Conservation (phyloP, 2,797 vertebrate species). For the Sebastes taczanowskii region DNA sequence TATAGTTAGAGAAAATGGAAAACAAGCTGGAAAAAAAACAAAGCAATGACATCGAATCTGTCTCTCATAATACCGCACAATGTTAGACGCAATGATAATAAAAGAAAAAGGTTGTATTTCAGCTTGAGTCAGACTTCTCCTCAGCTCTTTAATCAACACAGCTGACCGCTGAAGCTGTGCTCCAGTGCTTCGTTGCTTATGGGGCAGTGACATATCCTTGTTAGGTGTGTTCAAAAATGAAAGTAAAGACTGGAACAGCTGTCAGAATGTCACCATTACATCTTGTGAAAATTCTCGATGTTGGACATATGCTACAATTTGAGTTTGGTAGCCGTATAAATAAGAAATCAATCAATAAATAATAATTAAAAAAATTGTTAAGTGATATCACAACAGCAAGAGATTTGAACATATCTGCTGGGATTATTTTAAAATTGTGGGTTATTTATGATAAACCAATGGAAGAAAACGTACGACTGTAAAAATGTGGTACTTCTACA, state of each 20-base stretch:
- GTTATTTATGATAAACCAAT: not conserved
- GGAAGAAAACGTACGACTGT: not conserved
- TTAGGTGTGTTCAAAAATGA: not conserved
- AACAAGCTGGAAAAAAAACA: not conserved
- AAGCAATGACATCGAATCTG: not conserved
- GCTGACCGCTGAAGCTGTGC: not conserved
- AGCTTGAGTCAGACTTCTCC: not conserved
- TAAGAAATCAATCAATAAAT: not conserved
- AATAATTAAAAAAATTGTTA: not conserved
- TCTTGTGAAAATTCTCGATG: not conserved
- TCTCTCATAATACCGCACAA: not conserved
- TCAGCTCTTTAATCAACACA: not conserved
- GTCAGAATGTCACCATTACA: not conserved
- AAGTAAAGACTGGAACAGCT: not conserved
- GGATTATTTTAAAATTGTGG: not conserved
- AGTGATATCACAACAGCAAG: not conserved
- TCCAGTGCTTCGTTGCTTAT: not conserved
- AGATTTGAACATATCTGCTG: not conserved
- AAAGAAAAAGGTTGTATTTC: not conserved
- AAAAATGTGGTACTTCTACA: not conserved
- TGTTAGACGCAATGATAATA: not conserved
- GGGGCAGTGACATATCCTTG: not conserved
- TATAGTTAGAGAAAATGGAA: not conserved
- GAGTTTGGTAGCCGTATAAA: not conserved
- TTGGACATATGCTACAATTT: not conserved